A percentile compares a stretch with the other conserved stretches of the same genome.
Conservation (phyloP, 2,888 invertebrate species). For the Pseudococcus viburni region DNA sequence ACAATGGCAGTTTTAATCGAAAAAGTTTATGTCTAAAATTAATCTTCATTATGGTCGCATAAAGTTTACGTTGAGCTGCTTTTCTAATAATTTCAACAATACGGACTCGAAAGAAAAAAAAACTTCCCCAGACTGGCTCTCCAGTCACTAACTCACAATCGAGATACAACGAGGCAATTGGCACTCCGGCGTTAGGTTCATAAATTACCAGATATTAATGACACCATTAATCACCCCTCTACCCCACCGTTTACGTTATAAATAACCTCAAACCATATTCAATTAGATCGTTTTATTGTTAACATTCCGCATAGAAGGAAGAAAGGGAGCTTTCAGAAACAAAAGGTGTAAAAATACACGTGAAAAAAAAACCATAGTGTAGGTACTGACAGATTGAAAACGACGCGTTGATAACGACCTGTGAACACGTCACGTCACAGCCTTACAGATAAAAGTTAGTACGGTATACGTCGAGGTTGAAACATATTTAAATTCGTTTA, state of each 20-base stretch:
- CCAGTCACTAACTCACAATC: too few relatives aligned
- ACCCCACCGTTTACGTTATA: not conserved
- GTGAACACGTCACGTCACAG: not conserved
- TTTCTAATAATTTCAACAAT: not conserved
- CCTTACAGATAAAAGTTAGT: not conserved
- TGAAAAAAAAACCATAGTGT: not conserved
- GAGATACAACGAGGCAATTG: too few relatives aligned
- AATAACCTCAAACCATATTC: not conserved
- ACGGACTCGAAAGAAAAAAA: not conserved
- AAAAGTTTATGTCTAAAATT: conserved; percentile 17
- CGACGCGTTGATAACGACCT: conserved; percentile 10
- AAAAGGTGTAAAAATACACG: conserved; percentile 8
- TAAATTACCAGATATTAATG: conserved; percentile 12
- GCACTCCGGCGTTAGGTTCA: not conserved
- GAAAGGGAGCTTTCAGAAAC: not conserved
- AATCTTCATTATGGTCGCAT: conserved; percentile 5
- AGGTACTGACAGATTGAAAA: conserved; percentile 1
- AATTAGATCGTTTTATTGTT: not conserved
- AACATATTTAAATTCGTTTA: not conserved
- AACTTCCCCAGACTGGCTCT: not conserved
- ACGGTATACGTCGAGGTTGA: not conserved
- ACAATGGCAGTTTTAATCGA: conserved; percentile 19
- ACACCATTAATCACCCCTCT: not conserved
- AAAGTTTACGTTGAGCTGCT: not conserved
- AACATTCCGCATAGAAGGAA: too few relatives aligned